Evolutionary conservation across 2,113 vertebrate genomes (phyloP).

Genomic region (Stegostoma tigrinum): DNA sequence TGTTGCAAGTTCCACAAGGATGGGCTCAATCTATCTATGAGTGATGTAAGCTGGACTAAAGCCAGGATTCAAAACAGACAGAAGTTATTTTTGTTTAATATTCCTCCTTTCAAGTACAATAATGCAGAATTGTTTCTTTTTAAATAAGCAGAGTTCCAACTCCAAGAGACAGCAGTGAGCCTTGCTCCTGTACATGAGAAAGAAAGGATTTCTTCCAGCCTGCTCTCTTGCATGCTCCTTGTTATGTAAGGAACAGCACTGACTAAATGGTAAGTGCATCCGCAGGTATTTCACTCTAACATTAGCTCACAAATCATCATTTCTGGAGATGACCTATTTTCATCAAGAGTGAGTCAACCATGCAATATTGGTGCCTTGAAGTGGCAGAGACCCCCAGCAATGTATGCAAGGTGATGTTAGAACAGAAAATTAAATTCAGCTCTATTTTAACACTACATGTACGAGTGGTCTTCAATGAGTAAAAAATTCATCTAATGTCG

Average conservation of each 20-base stretch:
- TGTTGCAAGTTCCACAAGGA: background rate
- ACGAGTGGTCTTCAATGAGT: background rate
- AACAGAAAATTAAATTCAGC: background rate
- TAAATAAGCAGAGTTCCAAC: background rate
- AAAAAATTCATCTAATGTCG: background rate
- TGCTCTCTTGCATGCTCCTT: no score
- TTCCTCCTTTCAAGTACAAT: background rate
- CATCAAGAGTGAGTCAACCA: background rate
- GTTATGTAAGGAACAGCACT: background rate
- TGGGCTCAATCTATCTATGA: background rate
- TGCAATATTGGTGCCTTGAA: background rate
- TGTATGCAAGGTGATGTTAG: background rate
- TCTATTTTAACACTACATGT: no score
- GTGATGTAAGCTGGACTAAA: background rate
- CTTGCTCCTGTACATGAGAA: background rate
- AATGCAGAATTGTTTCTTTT: background rate
- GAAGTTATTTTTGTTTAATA: background rate
- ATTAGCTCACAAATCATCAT: background rate
- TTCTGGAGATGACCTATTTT: background rate
- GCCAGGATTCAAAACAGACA: background rate
- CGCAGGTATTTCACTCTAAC: background rate
- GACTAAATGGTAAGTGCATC: background rate
- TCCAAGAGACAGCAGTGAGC: background rate
- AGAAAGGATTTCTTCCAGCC: background rate
- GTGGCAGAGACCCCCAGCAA: background rate